Conservation (phyloP, 1,140 invertebrate species). For the Dendrolimus kikuchii region DNA sequence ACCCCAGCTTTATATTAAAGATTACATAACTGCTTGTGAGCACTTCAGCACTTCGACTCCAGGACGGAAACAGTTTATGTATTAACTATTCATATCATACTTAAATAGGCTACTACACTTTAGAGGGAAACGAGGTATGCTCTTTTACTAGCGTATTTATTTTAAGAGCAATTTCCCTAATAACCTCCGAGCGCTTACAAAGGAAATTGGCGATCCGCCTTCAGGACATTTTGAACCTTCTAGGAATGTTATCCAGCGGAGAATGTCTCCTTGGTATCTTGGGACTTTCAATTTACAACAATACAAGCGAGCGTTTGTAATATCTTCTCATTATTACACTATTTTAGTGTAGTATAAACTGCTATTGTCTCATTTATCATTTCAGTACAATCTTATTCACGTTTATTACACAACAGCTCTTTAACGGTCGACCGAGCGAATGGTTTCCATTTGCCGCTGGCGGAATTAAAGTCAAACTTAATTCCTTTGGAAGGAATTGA, state of each 20-base stretch:
- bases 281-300: constrained; percentile 7
- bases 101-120: constrained; percentile 12
- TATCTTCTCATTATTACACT: background rate
- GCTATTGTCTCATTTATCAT: background rate
- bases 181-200: constrained; percentile 25
- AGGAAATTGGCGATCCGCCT: constrained; percentile 28
- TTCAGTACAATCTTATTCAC: background rate
- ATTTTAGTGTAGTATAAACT: background rate
- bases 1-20: constrained; percentile 16
- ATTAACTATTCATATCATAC: constrained; percentile 22
- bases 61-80: constrained; percentile 13
- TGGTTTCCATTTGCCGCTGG: constrained; percentile 20
- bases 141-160: constrained; percentile 16
- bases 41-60: constrained; percentile 7
- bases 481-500: constrained; percentile 30
- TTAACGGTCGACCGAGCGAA: constrained; percentile 16
- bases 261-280: constrained; percentile 14
- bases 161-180: constrained; percentile 32
- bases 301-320: constrained; percentile 6
- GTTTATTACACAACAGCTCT: constrained; percentile 3
- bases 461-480: constrained; percentile 32
- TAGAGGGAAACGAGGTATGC: constrained; percentile 19
- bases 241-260: constrained; percentile 21
- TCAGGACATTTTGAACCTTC: constrained; percentile 27
- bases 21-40: constrained; percentile 7